Evolutionary conservation across 2,888 invertebrate species (phyloP), one percentile per base, ranked within the genome.

Genomic region (Megaustenia siamemsis): DNA sequence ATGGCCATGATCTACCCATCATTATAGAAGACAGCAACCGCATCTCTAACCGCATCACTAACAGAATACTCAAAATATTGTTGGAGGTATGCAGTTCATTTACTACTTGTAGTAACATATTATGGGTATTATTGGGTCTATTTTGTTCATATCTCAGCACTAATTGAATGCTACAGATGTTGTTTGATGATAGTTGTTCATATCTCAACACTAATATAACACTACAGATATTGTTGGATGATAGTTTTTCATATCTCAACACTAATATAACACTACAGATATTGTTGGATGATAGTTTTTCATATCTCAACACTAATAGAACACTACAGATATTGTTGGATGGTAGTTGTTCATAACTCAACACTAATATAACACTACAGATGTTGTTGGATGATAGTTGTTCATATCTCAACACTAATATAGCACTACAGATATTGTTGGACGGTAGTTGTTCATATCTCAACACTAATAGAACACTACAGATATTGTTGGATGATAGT

Each of bases 21-120:
- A 89, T 90, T 43, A 85, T 93, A 78, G 93, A 93, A 88, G 90
- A 90, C 86, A 93, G 93, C 80, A 88, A 90, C 75, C 90, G 94
- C n/a, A 89, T 91, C 15, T 93, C 94, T 0, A 94, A 94, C 87
- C 92, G 92, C 86, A 90, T 94, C 28, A 90, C 93, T 85, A 94
- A 94, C 77, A 90, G 93, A 81, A 93, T 94, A 28, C 90, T 94
- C n/a, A 91, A 92, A 82, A 93, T 94, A 38, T 88, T 94, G 2
- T 90, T 94, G 49, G 90, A 92, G 83, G 94, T 84, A 78, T 8
- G 32, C 10, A 60, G 24, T 71, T n/a, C 66, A 66, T 32, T 66
- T 66, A 35, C 18, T 5, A 66, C 38, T 21, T 32, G 12, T 68
- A 35, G 21, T 68, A 35, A 35, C 12, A 68, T 38, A 68, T 10